Base-by-base conservation (phyloP, 2,888 invertebrate genomes). In the Brachypalpus laphriformis region DNA sequence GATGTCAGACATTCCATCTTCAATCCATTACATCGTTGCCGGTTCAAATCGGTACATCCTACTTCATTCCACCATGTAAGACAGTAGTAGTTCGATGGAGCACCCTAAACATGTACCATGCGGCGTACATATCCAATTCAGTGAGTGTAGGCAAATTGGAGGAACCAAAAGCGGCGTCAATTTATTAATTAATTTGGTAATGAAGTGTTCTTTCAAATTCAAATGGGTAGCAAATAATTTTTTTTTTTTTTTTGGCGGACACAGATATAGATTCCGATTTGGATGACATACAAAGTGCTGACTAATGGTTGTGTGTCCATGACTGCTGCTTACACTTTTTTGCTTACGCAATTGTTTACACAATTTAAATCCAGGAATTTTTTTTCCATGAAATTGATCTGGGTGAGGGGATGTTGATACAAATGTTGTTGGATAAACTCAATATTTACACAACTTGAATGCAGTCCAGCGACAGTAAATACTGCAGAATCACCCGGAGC, bases 111-210 rank as follows among this genome's bases (percentile, higher is more conserved):
- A 63, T 63, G 37, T 20, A n/a, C 20, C n/a, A 25, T 37, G 54
- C 34, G 14, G 56, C 31, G 25, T 31, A 22, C 14, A 11, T 9
- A 65, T 28, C 65, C 14, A 57, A 49, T 65, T 57, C 20, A 4
- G 3, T 49, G 63, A 11, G 49, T 31, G 25, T 66, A 56, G 37
- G 47, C 59, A 72, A 65, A 80, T 65, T 66, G 63, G 65, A 59
- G 49, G 34, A 54, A n/a, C 80, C 66, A 54, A 80, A 80, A 45
- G 65, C 59, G 80, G 80, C 66, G 66, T 72, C 66, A 72, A 80
- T 80, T 80, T 65, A 72, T 80, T 72, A 80, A 80, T 80, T 72
- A 72, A 80, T 80, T 72, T 74, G 80, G 80, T 80, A 80, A 80
- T 80, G 80, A 80, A 80, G 59, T 74, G 80, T 66, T 74, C 59